Base-by-base conservation (phyloP, 2,888 invertebrate genomes). In the Meloe dianella region DNA sequence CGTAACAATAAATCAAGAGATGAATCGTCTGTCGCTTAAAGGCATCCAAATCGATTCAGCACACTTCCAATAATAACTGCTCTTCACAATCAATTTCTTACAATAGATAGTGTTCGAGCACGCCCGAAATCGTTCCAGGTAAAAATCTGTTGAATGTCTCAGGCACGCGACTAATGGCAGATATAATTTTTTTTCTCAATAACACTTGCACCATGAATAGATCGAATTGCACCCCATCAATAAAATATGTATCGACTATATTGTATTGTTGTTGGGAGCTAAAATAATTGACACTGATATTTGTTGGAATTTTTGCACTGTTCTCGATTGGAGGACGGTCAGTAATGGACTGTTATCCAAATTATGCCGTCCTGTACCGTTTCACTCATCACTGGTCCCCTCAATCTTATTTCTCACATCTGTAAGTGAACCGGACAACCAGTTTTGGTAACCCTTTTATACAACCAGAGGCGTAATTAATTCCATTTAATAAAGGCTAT, bases 321-420 rank as follows among this genome's bases (percentile, higher is more conserved):
- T 27, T 54, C 54, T 22, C 54, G 24, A 14, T 27, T 27, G 0
- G 14, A 54, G 0, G 14, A 54, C 27, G 6, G 54, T 54, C 27
- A 7, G 6, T 27, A 54, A 14, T 54, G 24, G 54, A 54, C 54
- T 54, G 54, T 54, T 22, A 24, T 54, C 54, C 14, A 54, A 54
- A 54, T 27, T 54, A 24, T 10, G n/a, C n/a, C 24, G 14, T 22
- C 54, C 54, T 3, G 12, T 54, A 54, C 54, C 24, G 54, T 54
- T 54, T 54, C 47, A 70, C 68, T 70, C 68, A 73, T 71, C 72
- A 71, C 71, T 20, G 65, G 72, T 71, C 67, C 71, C 72, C 74
- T 72, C 69, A 70, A 72, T 69, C 73, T 71, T 68, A 71, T 63
- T 66, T 71, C 71, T 70, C 71, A 71, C 71, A 74, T 73, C 69